Conservation (phyloP, 2,797 vertebrate species). For the Macroramphosus scolopax region DNA sequence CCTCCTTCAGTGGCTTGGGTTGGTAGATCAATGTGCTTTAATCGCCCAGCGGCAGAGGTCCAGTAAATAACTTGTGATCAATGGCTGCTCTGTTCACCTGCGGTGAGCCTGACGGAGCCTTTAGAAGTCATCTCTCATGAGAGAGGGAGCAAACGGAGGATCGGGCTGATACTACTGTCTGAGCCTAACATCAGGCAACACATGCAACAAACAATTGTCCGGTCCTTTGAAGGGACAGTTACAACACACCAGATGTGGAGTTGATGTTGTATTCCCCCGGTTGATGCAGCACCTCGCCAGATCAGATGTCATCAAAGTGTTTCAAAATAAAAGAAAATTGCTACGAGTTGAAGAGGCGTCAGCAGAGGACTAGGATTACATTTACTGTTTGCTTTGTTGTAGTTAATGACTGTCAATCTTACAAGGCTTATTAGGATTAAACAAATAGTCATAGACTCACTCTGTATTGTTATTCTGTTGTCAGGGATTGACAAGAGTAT, state of each 20-base stretch:
- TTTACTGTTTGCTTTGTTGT: too few species aligned
- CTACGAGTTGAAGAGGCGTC: too few species aligned
- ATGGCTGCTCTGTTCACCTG: slow-evolving; percentile 57
- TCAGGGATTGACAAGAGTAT: too few species aligned
- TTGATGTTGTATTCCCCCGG: too few species aligned
- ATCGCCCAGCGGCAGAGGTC: slow-evolving; percentile 50
- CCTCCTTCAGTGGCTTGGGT: slow-evolving; percentile 30
- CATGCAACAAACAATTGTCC: neutral
- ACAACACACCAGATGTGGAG: neutral
- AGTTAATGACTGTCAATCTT: too few species aligned
- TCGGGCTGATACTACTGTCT: neutral
- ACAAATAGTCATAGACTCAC: too few species aligned
- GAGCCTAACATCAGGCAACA: neutral
- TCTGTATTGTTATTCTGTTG: too few species aligned
- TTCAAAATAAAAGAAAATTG: too few species aligned
- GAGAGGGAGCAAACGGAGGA: neutral
- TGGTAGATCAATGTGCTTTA: slow-evolving; percentile 38
- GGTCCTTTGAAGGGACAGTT: neutral
- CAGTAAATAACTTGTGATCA: slow-evolving; percentile 59
- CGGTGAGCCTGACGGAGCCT: slow-evolving; percentile 23
- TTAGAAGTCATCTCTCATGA: slow-evolving; percentile 21
- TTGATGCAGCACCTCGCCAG: too few species aligned
- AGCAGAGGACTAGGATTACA: too few species aligned
- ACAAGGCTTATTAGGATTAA: too few species aligned
- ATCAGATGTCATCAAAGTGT: too few species aligned